A percentile compares a stretch with the other conserved stretches of the same genome.
phyloP scores from a whole-genome alignment of 2,113 vertebrate species.

The Rhinichthys klamathensis region DNA sequence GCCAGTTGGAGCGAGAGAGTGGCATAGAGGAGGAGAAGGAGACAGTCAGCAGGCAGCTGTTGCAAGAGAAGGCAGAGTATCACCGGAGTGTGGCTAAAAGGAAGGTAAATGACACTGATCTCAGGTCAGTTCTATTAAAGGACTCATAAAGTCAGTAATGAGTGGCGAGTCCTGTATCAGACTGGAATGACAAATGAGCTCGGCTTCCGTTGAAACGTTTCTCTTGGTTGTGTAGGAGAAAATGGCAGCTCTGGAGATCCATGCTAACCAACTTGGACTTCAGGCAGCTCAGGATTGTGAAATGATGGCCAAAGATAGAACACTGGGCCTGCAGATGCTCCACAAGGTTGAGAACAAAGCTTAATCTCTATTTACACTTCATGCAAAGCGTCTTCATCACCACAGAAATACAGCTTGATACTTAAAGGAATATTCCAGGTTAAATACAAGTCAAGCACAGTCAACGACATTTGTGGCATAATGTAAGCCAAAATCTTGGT shows the following conservation, averaged over 20 bases:
- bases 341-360: conserved; percentile 81
- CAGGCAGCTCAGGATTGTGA: conserved; percentile 88
- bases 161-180: background rate
- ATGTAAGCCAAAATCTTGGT: background rate
- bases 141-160: background rate
- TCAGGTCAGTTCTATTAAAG: background rate
- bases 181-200: background rate
- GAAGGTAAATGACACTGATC: conserved; percentile 79
- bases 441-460: background rate
- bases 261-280: conserved; percentile 85
- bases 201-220: background rate
- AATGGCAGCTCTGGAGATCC: conserved; percentile 84
- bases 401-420: background rate
- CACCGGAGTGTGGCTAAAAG: conserved; percentile 82
- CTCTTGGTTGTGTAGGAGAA: conserved; percentile 79
- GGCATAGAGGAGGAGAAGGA: conserved; percentile 89
- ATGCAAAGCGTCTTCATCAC: background rate
- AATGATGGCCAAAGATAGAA: conserved; percentile 81
- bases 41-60: conserved; percentile 80
- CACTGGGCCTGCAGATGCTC: conserved; percentile 79
- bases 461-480: background rate
- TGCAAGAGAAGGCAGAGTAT: conserved; percentile 83
- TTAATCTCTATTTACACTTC: background rate
- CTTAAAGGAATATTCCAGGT: background rate
- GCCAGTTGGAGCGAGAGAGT: conserved; percentile 95